phyloP scores from a whole-genome alignment of 37 sponge, comb jelly and placozoan species.

The Amphimedon queenslandica region DNA sequence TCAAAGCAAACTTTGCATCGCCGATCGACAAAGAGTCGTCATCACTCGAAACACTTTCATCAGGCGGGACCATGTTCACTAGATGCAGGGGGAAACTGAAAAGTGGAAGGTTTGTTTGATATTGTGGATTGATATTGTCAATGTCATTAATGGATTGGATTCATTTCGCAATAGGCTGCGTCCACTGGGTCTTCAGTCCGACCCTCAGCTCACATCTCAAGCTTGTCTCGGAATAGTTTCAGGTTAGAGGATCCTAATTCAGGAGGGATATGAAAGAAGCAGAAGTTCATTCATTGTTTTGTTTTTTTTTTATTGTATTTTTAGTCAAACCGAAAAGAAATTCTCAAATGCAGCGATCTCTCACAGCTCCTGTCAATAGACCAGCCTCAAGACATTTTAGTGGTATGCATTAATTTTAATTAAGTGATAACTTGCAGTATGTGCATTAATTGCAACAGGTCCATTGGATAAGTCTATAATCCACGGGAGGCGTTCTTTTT shows the following conservation, averaged over 20 bases:
- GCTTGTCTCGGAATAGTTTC: slow-evolving; percentile 46
- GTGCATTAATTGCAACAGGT: too few species aligned
- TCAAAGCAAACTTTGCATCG: too few species aligned
- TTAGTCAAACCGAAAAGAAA: not conserved
- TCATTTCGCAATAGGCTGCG: slow-evolving; percentile 7
- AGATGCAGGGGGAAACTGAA: slow-evolving; percentile 8
- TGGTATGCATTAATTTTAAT: not conserved
- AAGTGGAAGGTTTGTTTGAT: slow-evolving; percentile 33
- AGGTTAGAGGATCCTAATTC: slow-evolving; percentile 14
- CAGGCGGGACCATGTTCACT: not conserved
- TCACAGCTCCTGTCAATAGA: not conserved
- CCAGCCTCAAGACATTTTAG: not conserved
- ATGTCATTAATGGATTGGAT: not conserved
- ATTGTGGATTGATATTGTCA: not conserved
- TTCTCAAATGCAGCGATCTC: not conserved
- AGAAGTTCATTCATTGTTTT: too few species aligned
- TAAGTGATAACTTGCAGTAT: too few species aligned
- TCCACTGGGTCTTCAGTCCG: slow-evolving; percentile 31
- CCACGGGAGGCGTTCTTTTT: too few species aligned
- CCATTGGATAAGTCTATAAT: too few species aligned
- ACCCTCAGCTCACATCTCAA: slow-evolving; percentile 4
- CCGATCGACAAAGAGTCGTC: too few species aligned
- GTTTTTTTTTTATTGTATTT: not conserved
- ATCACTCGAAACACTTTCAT: too few species aligned
- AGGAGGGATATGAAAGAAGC: not conserved